These are phyloP conservation scores for Perognathus longimembris DNA, from an alignment of 2,113 vertebrate genomes.

Conservation along the genomic window DNA sequence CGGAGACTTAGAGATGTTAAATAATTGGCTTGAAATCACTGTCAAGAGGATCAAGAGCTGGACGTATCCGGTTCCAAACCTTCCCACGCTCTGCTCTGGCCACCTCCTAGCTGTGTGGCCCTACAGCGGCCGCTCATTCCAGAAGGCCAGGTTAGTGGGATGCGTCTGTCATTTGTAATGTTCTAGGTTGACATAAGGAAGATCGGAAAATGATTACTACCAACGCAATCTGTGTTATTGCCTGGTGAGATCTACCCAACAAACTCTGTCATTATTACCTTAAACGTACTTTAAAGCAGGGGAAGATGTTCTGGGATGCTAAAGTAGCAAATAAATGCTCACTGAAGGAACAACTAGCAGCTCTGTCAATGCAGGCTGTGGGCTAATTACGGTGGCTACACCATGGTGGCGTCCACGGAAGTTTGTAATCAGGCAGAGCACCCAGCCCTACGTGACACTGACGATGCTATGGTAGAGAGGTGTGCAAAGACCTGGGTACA, in stretches of 20 bases:
- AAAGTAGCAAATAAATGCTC: not conserved
- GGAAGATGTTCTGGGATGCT: not conserved
- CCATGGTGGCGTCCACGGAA: not conserved
- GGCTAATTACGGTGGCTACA: not conserved
- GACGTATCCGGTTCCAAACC: not conserved
- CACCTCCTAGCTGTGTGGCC: not conserved
- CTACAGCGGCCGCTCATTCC: not conserved
- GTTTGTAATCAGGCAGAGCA: not conserved
- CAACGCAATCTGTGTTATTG: not conserved
- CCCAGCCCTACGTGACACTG: accelerated
- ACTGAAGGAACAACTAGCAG: not conserved
- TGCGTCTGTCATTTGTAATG: not conserved
- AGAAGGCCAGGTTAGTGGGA: not conserved
- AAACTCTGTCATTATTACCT: not conserved
- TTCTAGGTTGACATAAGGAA: not conserved
- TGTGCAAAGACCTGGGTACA: not conserved
- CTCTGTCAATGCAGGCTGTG: not conserved
- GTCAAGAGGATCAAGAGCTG: not conserved
- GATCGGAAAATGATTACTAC: not conserved
- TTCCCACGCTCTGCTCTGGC: not conserved
- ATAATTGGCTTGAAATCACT: not conserved
- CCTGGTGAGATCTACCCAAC: conserved; percentile 12
- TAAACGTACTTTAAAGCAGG: not conserved
- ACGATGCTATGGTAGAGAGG: too few species aligned
- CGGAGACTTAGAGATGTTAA: not conserved